phyloP scores from a whole-genome alignment of 1,140 invertebrate species.

The Polypedilum vanderplanki region DNA sequence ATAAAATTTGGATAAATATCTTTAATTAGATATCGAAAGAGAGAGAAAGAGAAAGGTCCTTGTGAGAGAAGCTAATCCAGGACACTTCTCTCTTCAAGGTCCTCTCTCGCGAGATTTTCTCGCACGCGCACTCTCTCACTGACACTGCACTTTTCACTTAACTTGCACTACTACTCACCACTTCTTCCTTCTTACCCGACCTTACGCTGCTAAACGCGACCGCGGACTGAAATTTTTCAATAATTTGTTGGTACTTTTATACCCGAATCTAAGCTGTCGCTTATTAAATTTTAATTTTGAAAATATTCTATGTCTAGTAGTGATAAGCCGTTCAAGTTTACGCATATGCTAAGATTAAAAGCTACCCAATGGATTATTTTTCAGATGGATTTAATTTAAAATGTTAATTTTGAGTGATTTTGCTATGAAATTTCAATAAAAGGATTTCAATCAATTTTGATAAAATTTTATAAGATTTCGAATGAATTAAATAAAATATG shows the following conservation, averaged over 20 bases:
- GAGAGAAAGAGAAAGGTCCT: neutral
- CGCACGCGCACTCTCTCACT: neutral
- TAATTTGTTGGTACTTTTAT: neutral
- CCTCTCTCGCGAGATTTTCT: neutral
- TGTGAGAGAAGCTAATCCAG: constrained; percentile 18
- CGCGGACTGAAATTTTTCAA: neutral
- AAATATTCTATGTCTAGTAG: neutral
- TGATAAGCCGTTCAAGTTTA: neutral
- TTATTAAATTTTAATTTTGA: neutral
- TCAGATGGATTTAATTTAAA: too few species aligned
- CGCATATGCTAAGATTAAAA: too few species aligned
- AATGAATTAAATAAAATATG: too few species aligned
- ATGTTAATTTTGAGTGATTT: too few species aligned
- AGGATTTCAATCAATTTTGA: too few species aligned
- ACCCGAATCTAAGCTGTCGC: neutral
- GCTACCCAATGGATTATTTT: too few species aligned
- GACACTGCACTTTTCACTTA: neutral
- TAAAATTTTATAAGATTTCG: too few species aligned
- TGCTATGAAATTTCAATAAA: too few species aligned
- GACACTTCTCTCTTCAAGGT: neutral
- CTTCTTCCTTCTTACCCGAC: neutral
- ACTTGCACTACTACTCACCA: neutral
- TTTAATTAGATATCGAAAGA: neutral
- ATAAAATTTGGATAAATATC: too few species aligned
- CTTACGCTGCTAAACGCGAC: neutral